Conservation (phyloP, 2,888 invertebrate genomes). For the Drosophila colorata region DNA sequence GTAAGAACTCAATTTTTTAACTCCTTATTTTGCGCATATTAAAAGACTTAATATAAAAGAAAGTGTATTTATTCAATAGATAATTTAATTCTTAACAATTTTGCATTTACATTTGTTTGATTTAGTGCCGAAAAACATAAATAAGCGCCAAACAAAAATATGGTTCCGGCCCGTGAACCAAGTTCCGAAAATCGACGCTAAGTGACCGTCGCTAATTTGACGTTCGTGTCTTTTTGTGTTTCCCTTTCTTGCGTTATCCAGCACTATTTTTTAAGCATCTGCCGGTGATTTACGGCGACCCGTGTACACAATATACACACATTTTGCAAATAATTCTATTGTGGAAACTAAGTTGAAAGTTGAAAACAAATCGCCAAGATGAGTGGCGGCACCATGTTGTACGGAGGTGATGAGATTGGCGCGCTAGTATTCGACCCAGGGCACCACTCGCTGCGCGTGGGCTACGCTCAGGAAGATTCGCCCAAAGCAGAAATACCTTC, state of each 20-base stretch:
- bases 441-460: conserved; percentile 93
- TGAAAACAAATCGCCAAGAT: conserved; percentile 65
- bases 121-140: too few species aligned
- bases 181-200: too few species aligned
- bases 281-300: conserved; percentile 45
- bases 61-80: too few species aligned
- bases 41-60: too few species aligned
- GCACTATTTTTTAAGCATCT: conserved; percentile 54
- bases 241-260: conserved; percentile 18
- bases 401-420: conserved; percentile 99
- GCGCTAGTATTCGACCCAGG: conserved; percentile 99
- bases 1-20: too few species aligned
- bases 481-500: conserved; percentile 99
- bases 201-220: too few species aligned
- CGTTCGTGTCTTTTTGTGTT: conserved; percentile 1
- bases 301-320: conserved; percentile 59
- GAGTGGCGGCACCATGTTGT: conserved; percentile 89
- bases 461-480: conserved; percentile 98
- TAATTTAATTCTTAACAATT: too few species aligned
- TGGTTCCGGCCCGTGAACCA: too few species aligned
- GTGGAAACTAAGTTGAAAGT: conserved; percentile 13
- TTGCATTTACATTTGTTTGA: too few species aligned
- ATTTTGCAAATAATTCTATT: conserved; percentile 28
- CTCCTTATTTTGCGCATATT: too few species aligned
- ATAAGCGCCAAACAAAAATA: too few species aligned